Evolutionary conservation across 2,888 invertebrate genomes (phyloP).

Genomic region (Drymonia ruficornis): DNA sequence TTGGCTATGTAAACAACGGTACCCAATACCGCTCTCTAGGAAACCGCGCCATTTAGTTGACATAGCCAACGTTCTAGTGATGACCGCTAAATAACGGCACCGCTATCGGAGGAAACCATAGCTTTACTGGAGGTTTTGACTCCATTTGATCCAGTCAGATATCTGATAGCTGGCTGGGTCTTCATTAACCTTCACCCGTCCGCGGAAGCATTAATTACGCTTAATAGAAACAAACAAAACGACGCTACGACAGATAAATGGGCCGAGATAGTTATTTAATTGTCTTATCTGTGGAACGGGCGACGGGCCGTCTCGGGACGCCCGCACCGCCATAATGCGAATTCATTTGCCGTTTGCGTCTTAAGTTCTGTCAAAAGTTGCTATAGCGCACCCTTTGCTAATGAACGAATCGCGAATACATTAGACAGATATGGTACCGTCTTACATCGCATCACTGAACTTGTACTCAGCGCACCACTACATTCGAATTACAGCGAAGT

Average conservation of each 20-base stretch:
- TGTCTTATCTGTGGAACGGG: slow-evolving; percentile 68
- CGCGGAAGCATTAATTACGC: slow-evolving; percentile 72
- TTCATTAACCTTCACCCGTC: slow-evolving; percentile 77
- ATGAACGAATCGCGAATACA: slow-evolving; percentile 75
- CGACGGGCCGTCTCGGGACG: slow-evolving; percentile 45
- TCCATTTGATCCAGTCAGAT: slow-evolving; percentile 55
- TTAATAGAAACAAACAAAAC: slow-evolving; percentile 81
- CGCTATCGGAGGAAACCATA: no score
- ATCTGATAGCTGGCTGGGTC: slow-evolving; percentile 63
- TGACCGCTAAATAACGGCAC: no score
- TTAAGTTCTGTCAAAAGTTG: slow-evolving; percentile 77
- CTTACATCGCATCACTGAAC: no score
- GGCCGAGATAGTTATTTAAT: slow-evolving; percentile 78
- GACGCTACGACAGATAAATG: slow-evolving; percentile 74
- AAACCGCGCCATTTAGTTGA: no score
- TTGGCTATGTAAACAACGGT: no score
- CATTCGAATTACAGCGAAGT: no score
- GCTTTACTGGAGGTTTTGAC: no score
- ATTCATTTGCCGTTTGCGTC: slow-evolving; percentile 74
- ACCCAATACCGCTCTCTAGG: no score
- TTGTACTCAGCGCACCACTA: no score
- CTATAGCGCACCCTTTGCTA: slow-evolving; percentile 64
- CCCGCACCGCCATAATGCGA: slow-evolving; percentile 70
- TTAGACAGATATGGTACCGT: no score
- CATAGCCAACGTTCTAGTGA: no score